These are phyloP conservation scores for Neosalanx taihuensis DNA, from an alignment of 2,797 vertebrate genomes.

Conservation along the genomic window DNA sequence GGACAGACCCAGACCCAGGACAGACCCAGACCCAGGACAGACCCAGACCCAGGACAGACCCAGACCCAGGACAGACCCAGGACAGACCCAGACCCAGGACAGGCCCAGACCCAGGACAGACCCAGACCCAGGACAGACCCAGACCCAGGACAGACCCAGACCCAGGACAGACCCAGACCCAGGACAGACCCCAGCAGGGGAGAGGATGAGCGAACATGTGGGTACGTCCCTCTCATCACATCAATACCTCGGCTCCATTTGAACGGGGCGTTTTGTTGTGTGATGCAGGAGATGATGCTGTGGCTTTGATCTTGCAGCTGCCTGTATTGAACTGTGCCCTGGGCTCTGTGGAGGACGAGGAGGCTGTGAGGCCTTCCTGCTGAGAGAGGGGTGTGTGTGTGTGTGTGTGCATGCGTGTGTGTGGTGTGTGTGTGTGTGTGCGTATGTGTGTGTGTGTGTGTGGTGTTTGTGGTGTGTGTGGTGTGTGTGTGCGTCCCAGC, in stretches of 20 bases:
- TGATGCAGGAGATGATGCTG: not conserved
- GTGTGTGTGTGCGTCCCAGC: slow-evolving; percentile 1
- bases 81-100: no score
- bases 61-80: no score
- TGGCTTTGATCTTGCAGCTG: not conserved
- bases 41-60: no score
- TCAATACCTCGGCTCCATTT: not conserved
- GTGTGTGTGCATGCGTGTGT: no score
- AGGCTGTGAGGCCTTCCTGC: not conserved
- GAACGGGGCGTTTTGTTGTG: not conserved
- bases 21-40: no score
- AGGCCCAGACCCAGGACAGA: no score
- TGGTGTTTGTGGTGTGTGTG: not conserved
- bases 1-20: no score
- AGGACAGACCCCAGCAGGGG: not conserved
- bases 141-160: no score
- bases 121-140: no score
- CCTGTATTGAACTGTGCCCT: not conserved
- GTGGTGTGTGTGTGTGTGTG: slow-evolving; percentile 17
- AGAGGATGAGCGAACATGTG: not conserved
- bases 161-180: no score
- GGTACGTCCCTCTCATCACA: not conserved
- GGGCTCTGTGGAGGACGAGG: slow-evolving; percentile 7
- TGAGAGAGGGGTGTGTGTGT: not conserved
- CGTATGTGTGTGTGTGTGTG: not conserved